Conservation (phyloP, 1,140 invertebrate species). For the Bombus huntii region DNA sequence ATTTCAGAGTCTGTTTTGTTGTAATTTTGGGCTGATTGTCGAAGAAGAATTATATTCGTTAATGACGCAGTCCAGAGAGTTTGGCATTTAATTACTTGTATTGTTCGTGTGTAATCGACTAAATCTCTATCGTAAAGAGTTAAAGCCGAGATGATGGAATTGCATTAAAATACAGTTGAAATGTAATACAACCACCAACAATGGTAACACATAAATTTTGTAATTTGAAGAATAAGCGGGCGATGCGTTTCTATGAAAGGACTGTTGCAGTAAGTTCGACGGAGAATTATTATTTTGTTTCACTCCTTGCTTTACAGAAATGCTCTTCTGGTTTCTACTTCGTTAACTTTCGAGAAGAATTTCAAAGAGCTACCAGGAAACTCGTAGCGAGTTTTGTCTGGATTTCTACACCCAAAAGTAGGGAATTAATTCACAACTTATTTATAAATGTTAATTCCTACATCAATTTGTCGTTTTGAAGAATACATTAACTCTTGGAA, state of each 20-base stretch:
- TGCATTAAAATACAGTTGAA: background rate
- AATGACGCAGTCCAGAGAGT: background rate
- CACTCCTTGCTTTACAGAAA: background rate
- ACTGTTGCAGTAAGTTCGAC: background rate
- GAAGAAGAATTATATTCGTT: conserved; percentile 1
- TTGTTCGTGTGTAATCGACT: background rate
- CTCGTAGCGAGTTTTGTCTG: background rate
- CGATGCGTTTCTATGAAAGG: background rate
- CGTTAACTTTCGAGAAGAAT: background rate
- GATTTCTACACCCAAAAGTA: background rate
- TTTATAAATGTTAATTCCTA: background rate
- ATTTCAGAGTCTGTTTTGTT: background rate
- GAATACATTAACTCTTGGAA: too few relatives aligned
- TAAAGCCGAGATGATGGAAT: background rate
- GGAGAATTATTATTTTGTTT: background rate
- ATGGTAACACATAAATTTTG: background rate
- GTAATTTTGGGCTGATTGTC: background rate
- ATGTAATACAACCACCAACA: background rate
- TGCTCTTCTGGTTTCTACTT: too few relatives aligned
- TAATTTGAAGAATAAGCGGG: background rate
- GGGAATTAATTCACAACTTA: background rate
- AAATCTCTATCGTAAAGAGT: background rate
- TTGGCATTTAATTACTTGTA: conserved; percentile 7
- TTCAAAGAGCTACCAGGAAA: background rate
- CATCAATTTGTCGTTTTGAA: background rate